phyloP scores from a whole-genome alignment of 1,140 invertebrate genomes.

The Bombus superbus region DNA sequence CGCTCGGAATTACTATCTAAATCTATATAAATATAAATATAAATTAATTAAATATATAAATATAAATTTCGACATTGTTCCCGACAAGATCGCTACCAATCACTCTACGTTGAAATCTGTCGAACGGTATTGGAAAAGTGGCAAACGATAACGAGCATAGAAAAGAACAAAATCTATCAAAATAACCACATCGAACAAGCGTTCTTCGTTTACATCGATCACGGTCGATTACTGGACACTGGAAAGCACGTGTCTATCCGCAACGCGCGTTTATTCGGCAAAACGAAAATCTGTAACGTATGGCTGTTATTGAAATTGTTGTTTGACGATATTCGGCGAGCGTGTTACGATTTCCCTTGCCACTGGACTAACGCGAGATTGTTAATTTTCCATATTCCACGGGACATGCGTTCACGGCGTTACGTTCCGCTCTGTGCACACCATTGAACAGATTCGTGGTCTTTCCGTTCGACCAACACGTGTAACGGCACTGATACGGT shows the following conservation, averaged over 20 bases:
- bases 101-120: not conserved
- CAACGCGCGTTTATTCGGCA: not conserved
- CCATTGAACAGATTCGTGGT: conserved; percentile 37
- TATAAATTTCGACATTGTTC: not conserved
- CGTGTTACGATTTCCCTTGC: not conserved
- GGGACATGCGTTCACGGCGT: conserved; percentile 5
- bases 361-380: conserved; percentile 1
- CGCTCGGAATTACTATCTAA: too few relatives aligned
- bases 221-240: not conserved
- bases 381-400: conserved; percentile 48
- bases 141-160: not conserved
- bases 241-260: not conserved
- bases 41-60: too few relatives aligned
- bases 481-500: not conserved
- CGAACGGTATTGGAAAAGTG: not conserved
- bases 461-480: not conserved
- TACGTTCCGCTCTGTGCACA: conserved; percentile 25
- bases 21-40: not conserved
- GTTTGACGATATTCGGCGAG: not conserved
- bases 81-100: not conserved
- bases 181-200: not conserved
- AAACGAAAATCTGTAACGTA: conserved; percentile 29
- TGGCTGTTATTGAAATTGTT: conserved; percentile 31
- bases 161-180: not conserved
- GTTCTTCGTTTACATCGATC: not conserved